phyloP scores from a whole-genome alignment of 2,888 invertebrate species.

The Lepeophtheirus nordmannii region DNA sequence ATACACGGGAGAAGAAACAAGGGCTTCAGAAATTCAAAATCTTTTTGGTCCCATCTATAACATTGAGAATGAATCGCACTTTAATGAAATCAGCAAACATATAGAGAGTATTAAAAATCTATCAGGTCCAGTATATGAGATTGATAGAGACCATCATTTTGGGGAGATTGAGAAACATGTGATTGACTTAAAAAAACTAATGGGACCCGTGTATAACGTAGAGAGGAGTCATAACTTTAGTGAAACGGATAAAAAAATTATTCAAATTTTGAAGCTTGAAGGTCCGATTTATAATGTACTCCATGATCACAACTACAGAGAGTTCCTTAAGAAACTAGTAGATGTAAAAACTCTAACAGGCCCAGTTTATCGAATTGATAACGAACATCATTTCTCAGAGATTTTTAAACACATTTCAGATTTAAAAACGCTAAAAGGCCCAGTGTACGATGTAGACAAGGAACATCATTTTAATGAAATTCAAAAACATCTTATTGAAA shows the following conservation, averaged over 20 bases:
- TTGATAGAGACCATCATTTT: constrained; percentile 24
- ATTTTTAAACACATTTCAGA: constrained; percentile 5
- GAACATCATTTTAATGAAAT: constrained; percentile 21
- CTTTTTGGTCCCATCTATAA: constrained; percentile 13
- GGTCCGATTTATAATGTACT: constrained; percentile 10
- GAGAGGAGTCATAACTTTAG: constrained; percentile 6
- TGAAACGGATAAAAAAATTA: neutral
- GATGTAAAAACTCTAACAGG: constrained; percentile 2
- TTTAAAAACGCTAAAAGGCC: constrained; percentile 9
- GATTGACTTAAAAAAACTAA: constrained; percentile 11
- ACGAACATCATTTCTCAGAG: constrained; percentile 8
- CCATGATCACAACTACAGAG: neutral
- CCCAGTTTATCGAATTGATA: constrained; percentile 21
- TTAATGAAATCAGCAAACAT: constrained; percentile 13
- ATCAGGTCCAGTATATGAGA: constrained; percentile 19
- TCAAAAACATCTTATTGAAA: constrained; percentile 6
- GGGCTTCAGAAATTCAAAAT: neutral
- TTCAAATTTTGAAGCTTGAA: neutral
- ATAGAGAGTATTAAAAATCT: constrained; percentile 10
- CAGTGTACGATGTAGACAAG: constrained; percentile 15
- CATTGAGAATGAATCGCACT: neutral
- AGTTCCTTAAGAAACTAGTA: neutral
- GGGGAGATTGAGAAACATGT: constrained; percentile 15
- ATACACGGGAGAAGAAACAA: neutral
- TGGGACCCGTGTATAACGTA: constrained; percentile 20